Evolutionary conservation across 2,888 invertebrate genomes (phyloP).

Genomic region (Sesia bembeciformis): DNA sequence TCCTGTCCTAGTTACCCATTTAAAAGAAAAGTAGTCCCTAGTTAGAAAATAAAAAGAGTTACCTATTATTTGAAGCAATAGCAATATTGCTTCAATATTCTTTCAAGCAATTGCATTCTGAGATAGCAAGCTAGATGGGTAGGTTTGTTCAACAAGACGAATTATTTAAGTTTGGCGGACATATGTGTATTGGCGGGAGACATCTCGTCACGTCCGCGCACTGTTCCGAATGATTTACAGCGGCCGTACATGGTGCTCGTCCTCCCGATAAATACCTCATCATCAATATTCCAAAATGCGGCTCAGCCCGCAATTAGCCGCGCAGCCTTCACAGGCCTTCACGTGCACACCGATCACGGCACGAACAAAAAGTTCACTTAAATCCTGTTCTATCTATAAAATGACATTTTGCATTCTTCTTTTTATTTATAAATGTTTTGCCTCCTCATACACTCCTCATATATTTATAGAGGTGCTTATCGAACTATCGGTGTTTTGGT

Average conservation of each 20-base stretch:
- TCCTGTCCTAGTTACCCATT: no score
- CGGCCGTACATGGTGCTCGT: constrained; percentile 65
- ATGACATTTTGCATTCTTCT: constrained; percentile 44
- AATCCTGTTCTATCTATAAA: constrained; percentile 66
- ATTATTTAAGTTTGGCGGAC: constrained; percentile 12
- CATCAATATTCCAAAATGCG: constrained; percentile 74
- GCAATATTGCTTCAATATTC: no score
- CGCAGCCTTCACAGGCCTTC: constrained; percentile 66
- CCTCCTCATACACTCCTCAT: neutral
- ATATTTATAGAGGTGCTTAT: neutral
- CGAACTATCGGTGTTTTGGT: neutral
- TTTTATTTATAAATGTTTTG: constrained; percentile 10
- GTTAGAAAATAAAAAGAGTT: no score
- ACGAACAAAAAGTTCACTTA: constrained; percentile 52
- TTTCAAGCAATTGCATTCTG: no score
- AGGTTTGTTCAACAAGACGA: constrained; percentile 3
- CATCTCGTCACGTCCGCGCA: constrained; percentile 67
- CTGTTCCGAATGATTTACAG: constrained; percentile 69
- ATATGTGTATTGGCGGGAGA: constrained; percentile 32
- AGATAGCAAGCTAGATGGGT: no score
- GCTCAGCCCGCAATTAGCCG: constrained; percentile 68
- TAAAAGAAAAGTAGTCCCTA: no score
- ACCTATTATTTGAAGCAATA: no score
- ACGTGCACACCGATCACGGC: constrained; percentile 47
- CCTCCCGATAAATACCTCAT: constrained; percentile 71